These are phyloP conservation scores for Antheraea assamensis DNA, from an alignment of 2,888 invertebrate genomes.

Conservation along the genomic window DNA sequence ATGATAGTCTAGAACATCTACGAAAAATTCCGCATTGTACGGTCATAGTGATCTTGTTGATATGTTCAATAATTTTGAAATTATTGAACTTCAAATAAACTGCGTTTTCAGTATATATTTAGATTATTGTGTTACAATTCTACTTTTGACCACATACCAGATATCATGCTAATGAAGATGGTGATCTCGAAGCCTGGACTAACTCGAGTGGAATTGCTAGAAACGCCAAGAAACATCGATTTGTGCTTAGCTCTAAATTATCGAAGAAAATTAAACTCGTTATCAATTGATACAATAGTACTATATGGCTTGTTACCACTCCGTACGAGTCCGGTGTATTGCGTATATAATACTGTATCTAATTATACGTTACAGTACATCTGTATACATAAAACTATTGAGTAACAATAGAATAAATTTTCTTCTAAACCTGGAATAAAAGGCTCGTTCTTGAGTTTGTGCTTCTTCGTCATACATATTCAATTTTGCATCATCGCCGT, in stretches of 20 bases:
- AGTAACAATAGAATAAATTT: neutral
- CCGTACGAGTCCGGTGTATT: too few relatives aligned
- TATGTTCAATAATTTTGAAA: too few relatives aligned
- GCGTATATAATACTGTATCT: too few relatives aligned
- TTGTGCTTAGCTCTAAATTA: neutral
- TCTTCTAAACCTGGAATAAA: constrained; percentile 77
- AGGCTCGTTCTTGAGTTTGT: constrained; percentile 83
- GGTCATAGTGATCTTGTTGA: too few relatives aligned
- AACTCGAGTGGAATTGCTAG: neutral
- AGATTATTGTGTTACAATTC: too few relatives aligned
- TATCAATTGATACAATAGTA: neutral
- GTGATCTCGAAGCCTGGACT: neutral
- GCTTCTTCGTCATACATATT: constrained; percentile 87
- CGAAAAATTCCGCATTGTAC: too few relatives aligned
- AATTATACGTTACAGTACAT: neutral
- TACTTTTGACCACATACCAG: too few relatives aligned
- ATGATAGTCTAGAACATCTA: too few relatives aligned
- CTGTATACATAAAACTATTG: neutral
- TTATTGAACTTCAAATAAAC: too few relatives aligned
- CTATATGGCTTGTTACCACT: too few relatives aligned
- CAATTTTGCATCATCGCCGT: constrained; percentile 84
- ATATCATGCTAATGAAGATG: too few relatives aligned
- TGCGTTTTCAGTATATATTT: too few relatives aligned
- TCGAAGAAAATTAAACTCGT: neutral
- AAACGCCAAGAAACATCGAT: neutral